A percentile compares a stretch with the other conserved stretches of the same genome.
Conservation (phyloP, 1,140 invertebrate genomes). For the Magallana angulata region DNA sequence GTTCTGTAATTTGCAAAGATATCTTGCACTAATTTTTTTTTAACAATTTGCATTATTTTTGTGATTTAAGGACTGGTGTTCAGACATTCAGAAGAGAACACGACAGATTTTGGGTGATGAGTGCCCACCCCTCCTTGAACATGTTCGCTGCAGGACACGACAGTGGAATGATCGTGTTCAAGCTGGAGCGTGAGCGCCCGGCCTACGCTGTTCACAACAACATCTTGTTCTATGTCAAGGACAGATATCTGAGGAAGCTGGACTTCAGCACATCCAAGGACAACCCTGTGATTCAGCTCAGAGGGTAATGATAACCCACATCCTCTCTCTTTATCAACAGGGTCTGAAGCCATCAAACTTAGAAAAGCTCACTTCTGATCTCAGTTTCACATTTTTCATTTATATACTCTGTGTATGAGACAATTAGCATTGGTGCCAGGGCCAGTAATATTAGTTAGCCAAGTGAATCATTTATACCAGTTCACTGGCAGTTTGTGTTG, state of each 20-base stretch:
- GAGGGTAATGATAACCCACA: conserved; percentile 82
- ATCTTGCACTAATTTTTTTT: too few relatives aligned
- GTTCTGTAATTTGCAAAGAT: too few relatives aligned
- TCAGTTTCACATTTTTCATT: too few relatives aligned
- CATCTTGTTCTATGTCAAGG: conserved; percentile 97
- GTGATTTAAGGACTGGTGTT: conserved; percentile 87
- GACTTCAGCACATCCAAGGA: conserved; percentile 97
- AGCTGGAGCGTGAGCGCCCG: conserved; percentile 96
- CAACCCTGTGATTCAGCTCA: conserved; percentile 94
- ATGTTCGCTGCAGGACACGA: conserved; percentile 94
- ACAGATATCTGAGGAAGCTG: conserved; percentile 92
- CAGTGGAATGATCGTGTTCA: conserved; percentile 92
- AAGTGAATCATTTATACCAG: not conserved
- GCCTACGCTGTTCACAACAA: conserved; percentile 97
- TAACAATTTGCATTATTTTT: too few relatives aligned
- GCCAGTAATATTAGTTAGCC: too few relatives aligned
- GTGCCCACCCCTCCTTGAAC: conserved; percentile 88
- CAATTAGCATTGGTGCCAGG: too few relatives aligned
- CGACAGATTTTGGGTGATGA: conserved; percentile 97
- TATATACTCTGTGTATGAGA: too few relatives aligned
- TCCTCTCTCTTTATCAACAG: too few relatives aligned
- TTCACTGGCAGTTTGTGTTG: too few relatives aligned
- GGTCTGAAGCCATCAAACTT: too few relatives aligned
- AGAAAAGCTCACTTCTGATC: too few relatives aligned
- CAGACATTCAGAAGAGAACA: conserved; percentile 96